Evolutionary conservation across 2,113 vertebrate genomes (phyloP), one percentile per base, ranked within the genome.

Genomic region (Dinomys branickii): DNA sequence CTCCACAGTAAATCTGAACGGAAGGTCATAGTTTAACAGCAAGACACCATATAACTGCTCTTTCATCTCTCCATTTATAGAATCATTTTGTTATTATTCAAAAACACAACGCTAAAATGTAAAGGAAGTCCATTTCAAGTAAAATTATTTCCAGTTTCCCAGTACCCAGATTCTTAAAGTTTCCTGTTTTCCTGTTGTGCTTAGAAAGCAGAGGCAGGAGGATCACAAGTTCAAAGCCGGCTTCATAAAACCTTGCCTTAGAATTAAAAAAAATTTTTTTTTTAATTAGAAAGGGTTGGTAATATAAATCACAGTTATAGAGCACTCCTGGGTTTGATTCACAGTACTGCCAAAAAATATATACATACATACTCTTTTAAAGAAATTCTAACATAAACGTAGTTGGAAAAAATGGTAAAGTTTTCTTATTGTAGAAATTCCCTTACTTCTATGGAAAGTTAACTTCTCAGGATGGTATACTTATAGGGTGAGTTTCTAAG

Each of bases 41-140:
- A 77, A 78, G n/a, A n/a, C 5, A 83, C 24, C 6, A 65, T 3
- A 8, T 90, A 77, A 77, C 2, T 61, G 24, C 19, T 90, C 14
- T 86, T 26, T 77, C 3, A 61, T 85, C 58, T 69, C 9, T 2
- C 35, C 35, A 24, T 85, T 85, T 91, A 41, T 54, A 73, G 30
- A 73, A 20, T 67, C 88, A 3, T 90, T 92, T 61, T 38, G n/a
- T n/a, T n/a, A n/a, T 84, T 77, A 91, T 41, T 94, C 61, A 96
- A 54, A 95, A 93, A 85, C 17, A 69, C 44, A 90, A 28, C 67
- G 54, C 80, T 93, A 9, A 87, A 95, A 73, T 33, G 30, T 67
- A 87, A 91, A 95, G 54, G 38, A 87, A 95, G 56, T 84, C 33
- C 12, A 73, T 90, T 93, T 89, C 58, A 95, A 81, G 26, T 95